phyloP scores from a whole-genome alignment of 2,113 vertebrate genomes.

The Periophthalmus modestus region DNA sequence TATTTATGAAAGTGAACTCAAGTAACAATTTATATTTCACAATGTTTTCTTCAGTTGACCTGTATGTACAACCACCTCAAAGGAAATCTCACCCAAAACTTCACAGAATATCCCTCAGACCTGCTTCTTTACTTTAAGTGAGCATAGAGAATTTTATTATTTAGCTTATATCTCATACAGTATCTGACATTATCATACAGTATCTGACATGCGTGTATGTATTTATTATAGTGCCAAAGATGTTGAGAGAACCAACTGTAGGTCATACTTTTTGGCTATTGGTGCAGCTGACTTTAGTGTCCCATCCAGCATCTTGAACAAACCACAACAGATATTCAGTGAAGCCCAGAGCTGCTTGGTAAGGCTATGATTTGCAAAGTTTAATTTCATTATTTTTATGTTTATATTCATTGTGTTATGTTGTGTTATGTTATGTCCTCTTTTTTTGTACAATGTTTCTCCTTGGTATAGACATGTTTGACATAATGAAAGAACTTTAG shows the following conservation, averaged over 20 bases:
- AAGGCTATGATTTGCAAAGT: constrained; percentile 9
- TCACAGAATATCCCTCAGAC: constrained; percentile 67
- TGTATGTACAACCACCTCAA: constrained; percentile 70
- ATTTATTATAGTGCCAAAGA: constrained; percentile 46
- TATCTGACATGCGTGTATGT: neutral
- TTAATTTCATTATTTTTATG: neutral
- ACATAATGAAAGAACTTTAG: too few relatives aligned
- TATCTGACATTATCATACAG: rapidly evolving
- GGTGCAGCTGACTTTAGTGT: constrained; percentile 60
- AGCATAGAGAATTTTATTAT: constrained; percentile 14
- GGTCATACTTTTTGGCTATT: constrained; percentile 51
- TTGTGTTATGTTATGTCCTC: too few relatives aligned
- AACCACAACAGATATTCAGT: constrained; percentile 17
- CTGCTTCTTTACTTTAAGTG: constrained; percentile 71
- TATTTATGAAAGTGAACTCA: neutral
- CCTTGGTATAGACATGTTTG: too few relatives aligned
- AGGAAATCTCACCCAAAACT: constrained; percentile 32
- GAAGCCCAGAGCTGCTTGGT: constrained; percentile 57
- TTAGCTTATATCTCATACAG: neutral
- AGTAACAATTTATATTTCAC: neutral
- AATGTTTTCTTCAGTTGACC: constrained; percentile 52
- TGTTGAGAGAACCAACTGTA: constrained; percentile 47
- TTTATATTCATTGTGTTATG: too few relatives aligned
- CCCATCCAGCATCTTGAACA: constrained; percentile 49
- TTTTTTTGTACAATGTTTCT: too few relatives aligned